Base-by-base conservation (phyloP, 1,140 invertebrate genomes). In the Bathynomus jamesi region DNA sequence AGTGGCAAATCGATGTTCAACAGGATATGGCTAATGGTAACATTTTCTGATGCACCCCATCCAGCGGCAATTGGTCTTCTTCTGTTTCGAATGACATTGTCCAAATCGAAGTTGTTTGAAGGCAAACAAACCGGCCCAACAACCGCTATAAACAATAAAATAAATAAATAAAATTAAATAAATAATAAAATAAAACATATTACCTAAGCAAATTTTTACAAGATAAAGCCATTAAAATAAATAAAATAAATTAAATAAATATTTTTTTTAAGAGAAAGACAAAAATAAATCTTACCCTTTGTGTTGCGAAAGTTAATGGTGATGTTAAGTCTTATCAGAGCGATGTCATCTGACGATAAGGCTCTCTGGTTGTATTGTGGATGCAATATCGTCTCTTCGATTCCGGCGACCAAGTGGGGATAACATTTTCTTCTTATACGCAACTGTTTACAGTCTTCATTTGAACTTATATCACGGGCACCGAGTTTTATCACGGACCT, bases 301-400 rank as follows among this genome's bases (percentile, higher is more conserved):
- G n/a, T n/a, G n/a, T n/a, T n/a, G n/a, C n/a, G n/a, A n/a, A 67
- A 46, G 31, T 67, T 46, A 46, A 67, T 31, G 2, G 65, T 67
- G 3, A 46, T 46, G n/a, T 67, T 67, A 27, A 67, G 65, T 10
- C 65, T 32, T 17, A 67, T 67, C 17, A 67, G 65, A 3, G 65
- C 65, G 30, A 67, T 67, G 65, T 67, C 65, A 46, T 67, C 65
- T 3, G 65, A 67, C 31, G 28, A 67, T 28, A 46, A 46, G 65
- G 60, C 46, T 31, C 65, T 31, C 5, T 46, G 30, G 4, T 31
- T 46, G 31, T 67, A 67, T 11, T 31, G 27, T 28, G 28, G 65
- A 27, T 67, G 65, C 4, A 67, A 1, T 24, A 67, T 32, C 11
- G 65, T 46, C 25, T 67, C 65, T n/a, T 67, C 65, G 31, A 67